These are phyloP conservation scores for Rhabditoides inermis DNA, from an alignment of 2,888 invertebrate species.

Conservation along the genomic window DNA sequence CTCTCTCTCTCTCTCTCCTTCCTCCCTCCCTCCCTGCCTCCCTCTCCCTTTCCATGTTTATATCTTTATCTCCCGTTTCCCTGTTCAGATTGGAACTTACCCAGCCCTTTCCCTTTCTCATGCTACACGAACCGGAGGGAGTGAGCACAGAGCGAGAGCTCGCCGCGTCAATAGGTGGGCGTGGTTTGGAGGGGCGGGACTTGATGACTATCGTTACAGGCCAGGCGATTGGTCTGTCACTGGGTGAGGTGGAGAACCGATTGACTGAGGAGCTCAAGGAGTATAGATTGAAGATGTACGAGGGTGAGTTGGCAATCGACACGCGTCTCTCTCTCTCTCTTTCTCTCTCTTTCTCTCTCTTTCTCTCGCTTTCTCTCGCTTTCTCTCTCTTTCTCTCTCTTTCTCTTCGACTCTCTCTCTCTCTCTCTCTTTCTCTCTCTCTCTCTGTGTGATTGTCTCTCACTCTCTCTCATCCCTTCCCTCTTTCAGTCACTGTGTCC, in stretches of 20 bases:
- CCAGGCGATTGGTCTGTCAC: slow-evolving; percentile 28
- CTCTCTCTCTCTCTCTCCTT: slow-evolving; percentile 1
- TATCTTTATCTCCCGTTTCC: slow-evolving; percentile 4
- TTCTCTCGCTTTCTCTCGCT: no score
- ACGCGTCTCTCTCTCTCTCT: no score
- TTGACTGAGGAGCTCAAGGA: slow-evolving; percentile 35
- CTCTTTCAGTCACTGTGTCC: neutral
- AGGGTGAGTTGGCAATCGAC: neutral
- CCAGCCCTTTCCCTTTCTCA: slow-evolving; percentile 21
- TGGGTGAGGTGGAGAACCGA: slow-evolving; percentile 31
- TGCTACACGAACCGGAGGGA: slow-evolving; percentile 25
- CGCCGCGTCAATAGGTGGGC: slow-evolving; percentile 27
- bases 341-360: no score
- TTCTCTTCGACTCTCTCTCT: no score
- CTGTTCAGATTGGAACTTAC: slow-evolving; percentile 16
- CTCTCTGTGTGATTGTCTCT: neutral
- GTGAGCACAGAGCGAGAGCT: slow-evolving; percentile 33
- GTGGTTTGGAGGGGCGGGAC: neutral
- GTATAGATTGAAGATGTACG: slow-evolving; percentile 16
- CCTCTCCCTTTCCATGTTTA: neutral
- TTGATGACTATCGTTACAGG: slow-evolving; percentile 14
- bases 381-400: no score
- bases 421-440: neutral
- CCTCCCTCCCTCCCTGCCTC: slow-evolving; percentile 1
- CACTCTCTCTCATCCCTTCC: neutral